Conservation (phyloP, 2,113 vertebrate genomes). For the Sinocyclocheilus anshuiensis region DNA sequence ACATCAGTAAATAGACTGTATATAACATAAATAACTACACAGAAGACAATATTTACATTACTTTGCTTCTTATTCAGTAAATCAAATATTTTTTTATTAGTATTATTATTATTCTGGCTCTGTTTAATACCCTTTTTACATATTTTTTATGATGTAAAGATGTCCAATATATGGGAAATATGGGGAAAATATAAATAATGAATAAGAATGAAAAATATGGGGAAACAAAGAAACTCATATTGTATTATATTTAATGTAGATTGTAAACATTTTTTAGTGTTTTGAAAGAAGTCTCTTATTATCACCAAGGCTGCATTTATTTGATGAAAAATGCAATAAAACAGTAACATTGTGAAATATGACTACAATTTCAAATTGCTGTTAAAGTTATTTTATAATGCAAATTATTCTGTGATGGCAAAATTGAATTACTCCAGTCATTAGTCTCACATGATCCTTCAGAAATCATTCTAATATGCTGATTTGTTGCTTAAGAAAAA, state of each 20-base stretch:
- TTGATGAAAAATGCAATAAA: background rate
- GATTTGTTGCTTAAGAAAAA: background rate
- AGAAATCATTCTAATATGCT: background rate
- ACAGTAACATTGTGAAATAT: too few species aligned
- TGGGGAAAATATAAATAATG: background rate
- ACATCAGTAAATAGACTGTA: background rate
- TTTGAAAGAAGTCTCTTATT: background rate
- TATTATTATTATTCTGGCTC: too few species aligned
- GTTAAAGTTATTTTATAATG: background rate
- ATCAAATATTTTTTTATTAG: background rate
- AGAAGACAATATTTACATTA: background rate
- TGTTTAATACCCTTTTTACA: background rate
- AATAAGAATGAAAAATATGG: background rate
- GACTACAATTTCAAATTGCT: too few species aligned
- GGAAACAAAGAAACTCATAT: background rate
- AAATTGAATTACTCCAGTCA: background rate
- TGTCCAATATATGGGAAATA: background rate
- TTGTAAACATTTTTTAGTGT: background rate
- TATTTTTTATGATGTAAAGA: background rate
- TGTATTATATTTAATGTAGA: background rate
- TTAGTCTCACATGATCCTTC: background rate
- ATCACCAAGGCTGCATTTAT: background rate
- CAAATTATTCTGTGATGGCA: background rate
- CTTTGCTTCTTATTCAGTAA: background rate
- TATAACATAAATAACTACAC: background rate